Conservation (phyloP, 2,113 vertebrate species). For the Pycnonotus jocosus region DNA sequence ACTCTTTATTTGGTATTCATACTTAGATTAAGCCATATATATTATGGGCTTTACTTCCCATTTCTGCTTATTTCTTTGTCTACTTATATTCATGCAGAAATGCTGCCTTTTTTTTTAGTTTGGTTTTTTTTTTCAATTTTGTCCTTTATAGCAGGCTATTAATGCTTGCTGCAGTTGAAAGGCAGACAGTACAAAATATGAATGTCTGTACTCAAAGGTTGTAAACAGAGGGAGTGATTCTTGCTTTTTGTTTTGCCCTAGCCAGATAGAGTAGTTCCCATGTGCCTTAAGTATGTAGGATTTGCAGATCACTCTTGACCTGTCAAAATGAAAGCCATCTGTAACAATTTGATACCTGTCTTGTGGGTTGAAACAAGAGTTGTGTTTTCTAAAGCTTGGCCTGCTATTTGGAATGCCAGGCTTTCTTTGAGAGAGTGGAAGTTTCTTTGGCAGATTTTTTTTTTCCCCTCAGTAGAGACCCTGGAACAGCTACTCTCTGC, state of each 20-base stretch:
- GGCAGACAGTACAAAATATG: neutral
- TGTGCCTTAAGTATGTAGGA: neutral
- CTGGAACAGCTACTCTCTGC: neutral
- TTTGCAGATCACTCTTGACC: neutral
- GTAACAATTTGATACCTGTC: neutral
- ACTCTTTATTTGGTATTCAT: neutral
- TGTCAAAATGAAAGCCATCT: slow-evolving; percentile 15
- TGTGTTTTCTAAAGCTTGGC: neutral
- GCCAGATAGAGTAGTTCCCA: neutral
- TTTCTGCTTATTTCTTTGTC: neutral
- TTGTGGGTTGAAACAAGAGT: neutral
- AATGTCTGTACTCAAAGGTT: neutral
- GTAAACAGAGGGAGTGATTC: neutral
- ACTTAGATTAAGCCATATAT: neutral
- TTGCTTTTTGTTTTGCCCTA: neutral
- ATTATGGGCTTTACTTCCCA: neutral
- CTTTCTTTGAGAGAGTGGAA: neutral
- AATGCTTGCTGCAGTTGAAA: neutral
- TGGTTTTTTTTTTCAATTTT: neutral
- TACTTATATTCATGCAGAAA: neutral
- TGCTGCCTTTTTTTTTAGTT: neutral
- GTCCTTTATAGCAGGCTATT: neutral
- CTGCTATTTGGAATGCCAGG: neutral
- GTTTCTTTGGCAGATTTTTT: neutral
- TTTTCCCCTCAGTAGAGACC: neutral